Evolutionary conservation across 2,888 invertebrate species (phyloP).

Genomic region (Netelia melanura): DNA sequence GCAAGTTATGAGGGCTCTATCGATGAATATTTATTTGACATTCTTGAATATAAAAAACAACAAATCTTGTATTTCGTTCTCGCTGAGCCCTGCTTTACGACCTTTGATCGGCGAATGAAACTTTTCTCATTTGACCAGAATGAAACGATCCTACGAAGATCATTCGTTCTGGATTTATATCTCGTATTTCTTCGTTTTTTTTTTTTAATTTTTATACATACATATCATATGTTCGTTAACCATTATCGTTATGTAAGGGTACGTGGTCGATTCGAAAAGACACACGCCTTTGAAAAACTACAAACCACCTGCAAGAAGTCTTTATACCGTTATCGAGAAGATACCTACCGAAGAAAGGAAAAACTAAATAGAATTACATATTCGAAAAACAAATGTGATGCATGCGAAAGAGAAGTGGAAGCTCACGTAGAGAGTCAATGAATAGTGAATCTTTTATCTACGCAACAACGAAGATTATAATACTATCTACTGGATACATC

Average conservation of each 20-base stretch:
- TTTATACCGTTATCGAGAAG: constrained; percentile 38
- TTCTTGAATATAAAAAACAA: not conserved
- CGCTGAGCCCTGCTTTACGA: constrained; percentile 65
- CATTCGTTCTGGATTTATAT: constrained; percentile 40
- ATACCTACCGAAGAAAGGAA: constrained; percentile 48
- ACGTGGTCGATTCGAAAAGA: constrained; percentile 6
- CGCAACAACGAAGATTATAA: constrained; percentile 1
- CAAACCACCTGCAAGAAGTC: constrained; percentile 60
- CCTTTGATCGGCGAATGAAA: constrained; percentile 64
- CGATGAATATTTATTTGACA: constrained; percentile 1
- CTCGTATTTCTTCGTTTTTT: constrained; percentile 22
- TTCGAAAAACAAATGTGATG: constrained; percentile 11
- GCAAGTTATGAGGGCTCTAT: constrained; percentile 47
- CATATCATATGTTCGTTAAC: constrained; percentile 1
- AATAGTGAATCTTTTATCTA: constrained; percentile 36
- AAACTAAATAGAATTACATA: constrained; percentile 21
- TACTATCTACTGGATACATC: constrained; percentile 38
- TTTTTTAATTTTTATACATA: constrained; percentile 5
- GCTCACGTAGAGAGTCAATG: constrained; percentile 4
- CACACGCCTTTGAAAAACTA: constrained; percentile 6
- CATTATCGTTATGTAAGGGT: not conserved
- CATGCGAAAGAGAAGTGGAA: not conserved
- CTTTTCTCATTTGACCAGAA: constrained; percentile 64
- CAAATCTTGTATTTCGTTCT: constrained; percentile 18
- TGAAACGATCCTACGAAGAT: constrained; percentile 35